phyloP scores from a whole-genome alignment of 2,888 invertebrate genomes.

The Drosophila conformis region DNA sequence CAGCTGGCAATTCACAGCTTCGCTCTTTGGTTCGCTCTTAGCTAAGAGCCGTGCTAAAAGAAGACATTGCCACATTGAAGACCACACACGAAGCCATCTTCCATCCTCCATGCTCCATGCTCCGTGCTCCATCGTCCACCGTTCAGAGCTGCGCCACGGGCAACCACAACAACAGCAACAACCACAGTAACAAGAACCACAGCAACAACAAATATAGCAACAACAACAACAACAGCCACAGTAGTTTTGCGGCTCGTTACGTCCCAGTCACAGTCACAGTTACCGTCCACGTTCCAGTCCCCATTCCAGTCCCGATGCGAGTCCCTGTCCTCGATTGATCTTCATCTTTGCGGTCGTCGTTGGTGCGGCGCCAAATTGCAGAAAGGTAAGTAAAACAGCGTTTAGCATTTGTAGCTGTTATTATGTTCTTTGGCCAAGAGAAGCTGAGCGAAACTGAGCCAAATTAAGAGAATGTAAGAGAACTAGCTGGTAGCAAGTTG shows the following conservation, averaged over 20 bases:
- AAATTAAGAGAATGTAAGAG: constrained; percentile 18
- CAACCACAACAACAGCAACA: constrained; percentile 43
- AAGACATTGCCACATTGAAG: constrained; percentile 66
- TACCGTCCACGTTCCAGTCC: neutral
- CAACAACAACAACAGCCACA: constrained; percentile 48
- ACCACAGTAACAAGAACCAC: constrained; percentile 31
- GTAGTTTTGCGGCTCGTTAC: constrained; percentile 78
- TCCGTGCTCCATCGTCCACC: constrained; percentile 5
- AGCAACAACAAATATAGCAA: constrained; percentile 18
- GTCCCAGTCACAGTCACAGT: constrained; percentile 26
- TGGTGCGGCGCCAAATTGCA: constrained; percentile 78
- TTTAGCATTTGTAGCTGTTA: constrained; percentile 70
- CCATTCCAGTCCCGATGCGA: constrained; percentile 2
- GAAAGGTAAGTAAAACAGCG: constrained; percentile 73
- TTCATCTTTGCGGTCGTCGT: constrained; percentile 26
- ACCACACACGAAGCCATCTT: constrained; percentile 75
- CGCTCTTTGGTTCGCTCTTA: constrained; percentile 31
- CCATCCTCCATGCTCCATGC: constrained; percentile 1
- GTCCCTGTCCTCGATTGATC: constrained; percentile 20
- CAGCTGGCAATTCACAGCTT: neutral
- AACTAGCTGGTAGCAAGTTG: neutral
- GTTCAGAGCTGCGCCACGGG: constrained; percentile 60
- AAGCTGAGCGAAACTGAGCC: constrained; percentile 10
- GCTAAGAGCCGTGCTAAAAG: constrained; percentile 57
- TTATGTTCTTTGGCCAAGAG: constrained; percentile 61